Conservation (phyloP, 2,888 invertebrate species). For the Sphinx pinastri region DNA sequence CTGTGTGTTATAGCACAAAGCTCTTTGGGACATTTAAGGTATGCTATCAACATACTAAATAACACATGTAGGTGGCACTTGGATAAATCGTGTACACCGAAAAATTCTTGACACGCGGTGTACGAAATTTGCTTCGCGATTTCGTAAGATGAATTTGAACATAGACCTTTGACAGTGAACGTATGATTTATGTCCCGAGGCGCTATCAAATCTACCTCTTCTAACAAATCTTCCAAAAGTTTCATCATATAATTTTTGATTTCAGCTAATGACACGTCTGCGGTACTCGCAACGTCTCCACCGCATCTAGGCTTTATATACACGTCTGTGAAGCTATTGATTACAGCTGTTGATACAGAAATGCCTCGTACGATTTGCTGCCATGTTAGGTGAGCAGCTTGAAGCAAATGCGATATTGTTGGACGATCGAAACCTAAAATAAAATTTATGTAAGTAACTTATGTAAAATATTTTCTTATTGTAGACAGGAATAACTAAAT, state of each 20-base stretch:
- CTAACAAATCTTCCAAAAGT: slow-evolving; percentile 52
- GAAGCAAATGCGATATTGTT: slow-evolving; percentile 86
- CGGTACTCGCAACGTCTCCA: slow-evolving; percentile 61
- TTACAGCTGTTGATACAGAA: slow-evolving; percentile 79
- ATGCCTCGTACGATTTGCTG: slow-evolving; percentile 87
- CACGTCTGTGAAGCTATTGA: slow-evolving; percentile 85
- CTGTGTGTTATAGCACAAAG: slow-evolving; percentile 45
- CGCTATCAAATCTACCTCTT: slow-evolving; percentile 37
- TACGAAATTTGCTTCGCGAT: slow-evolving; percentile 82
- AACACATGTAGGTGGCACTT: slow-evolving; percentile 41
- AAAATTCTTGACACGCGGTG: slow-evolving; percentile 56
- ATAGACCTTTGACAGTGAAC: slow-evolving; percentile 73
- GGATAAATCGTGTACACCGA: slow-evolving; percentile 31
- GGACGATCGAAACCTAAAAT: slow-evolving; percentile 84
- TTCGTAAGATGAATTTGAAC: slow-evolving; percentile 77
- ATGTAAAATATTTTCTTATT: no score
- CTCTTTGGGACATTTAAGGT: slow-evolving; percentile 59
- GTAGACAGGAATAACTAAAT: no score
- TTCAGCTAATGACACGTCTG: slow-evolving; percentile 72
- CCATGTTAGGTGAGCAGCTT: slow-evolving; percentile 85
- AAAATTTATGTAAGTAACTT: slow-evolving; percentile 25
- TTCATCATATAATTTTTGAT: slow-evolving; percentile 78
- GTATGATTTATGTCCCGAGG: slow-evolving; percentile 55
- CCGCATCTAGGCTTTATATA: slow-evolving; percentile 85
- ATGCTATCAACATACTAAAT: slow-evolving; percentile 56